These are phyloP conservation scores for Indicator indicator DNA, from an alignment of 2,113 vertebrate genomes.

Conservation along the genomic window DNA sequence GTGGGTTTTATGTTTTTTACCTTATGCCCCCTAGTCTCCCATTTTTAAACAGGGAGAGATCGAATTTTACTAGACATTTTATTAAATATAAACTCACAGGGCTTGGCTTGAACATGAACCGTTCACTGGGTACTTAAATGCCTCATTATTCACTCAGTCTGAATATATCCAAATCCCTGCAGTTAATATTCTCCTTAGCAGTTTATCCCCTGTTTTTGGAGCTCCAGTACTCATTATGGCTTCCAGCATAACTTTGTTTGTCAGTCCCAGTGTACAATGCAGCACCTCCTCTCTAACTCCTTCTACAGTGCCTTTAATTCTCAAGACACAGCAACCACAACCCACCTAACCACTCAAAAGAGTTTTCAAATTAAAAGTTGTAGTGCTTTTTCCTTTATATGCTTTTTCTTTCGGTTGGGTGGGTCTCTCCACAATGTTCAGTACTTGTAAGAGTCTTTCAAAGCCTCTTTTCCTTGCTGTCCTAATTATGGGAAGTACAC, in stretches of 20 bases:
- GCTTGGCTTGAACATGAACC: not conserved
- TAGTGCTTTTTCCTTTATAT: not conserved
- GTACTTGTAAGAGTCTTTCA: not conserved
- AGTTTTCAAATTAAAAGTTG: not conserved
- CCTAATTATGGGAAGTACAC: not conserved
- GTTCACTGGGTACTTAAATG: not conserved
- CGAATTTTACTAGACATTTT: not conserved
- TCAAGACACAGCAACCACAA: not conserved
- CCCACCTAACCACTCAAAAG: not conserved
- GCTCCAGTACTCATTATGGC: not conserved
- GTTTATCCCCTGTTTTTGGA: not conserved
- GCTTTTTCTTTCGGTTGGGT: not conserved
- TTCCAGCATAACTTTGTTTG: not conserved
- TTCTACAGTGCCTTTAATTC: not conserved
- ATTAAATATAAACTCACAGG: not conserved
- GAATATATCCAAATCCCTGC: not conserved
- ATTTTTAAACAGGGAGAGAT: not conserved
- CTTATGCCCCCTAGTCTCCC: not conserved
- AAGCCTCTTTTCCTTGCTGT: not conserved
- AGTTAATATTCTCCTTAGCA: conserved; percentile 16
- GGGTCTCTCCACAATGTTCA: not conserved
- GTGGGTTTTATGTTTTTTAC: not conserved
- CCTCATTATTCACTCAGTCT: conserved; percentile 13
- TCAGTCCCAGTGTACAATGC: not conserved
- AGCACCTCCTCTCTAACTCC: not conserved